Evolutionary conservation across 2,113 vertebrate genomes (phyloP).

Genomic region (Jacana jacana): DNA sequence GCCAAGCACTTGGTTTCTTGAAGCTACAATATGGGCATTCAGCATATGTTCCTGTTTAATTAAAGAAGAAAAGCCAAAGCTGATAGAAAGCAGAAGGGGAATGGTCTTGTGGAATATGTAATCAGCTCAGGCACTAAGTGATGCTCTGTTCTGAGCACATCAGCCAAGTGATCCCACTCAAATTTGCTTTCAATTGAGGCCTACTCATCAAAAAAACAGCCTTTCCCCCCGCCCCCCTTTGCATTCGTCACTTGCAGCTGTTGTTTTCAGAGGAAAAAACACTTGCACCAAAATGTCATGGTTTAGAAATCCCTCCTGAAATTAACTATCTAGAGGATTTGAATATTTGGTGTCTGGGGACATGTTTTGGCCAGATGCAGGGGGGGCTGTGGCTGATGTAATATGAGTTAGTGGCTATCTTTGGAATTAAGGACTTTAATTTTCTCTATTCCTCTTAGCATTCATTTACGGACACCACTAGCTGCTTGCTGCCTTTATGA

Average conservation of each 20-base stretch:
- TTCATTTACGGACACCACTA: neutral
- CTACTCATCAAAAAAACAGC: neutral
- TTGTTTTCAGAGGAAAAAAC: neutral
- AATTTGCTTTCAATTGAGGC: neutral
- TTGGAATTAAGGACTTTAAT: neutral
- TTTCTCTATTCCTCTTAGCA: neutral
- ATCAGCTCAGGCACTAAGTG: rapidly evolving
- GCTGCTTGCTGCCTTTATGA: neutral
- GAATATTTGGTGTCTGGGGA: neutral
- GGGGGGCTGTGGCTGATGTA: neutral
- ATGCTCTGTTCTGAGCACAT: neutral
- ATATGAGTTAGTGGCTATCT: neutral
- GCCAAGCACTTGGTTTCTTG: neutral
- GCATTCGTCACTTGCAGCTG: neutral
- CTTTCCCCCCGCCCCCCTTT: neutral
- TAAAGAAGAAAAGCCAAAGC: neutral
- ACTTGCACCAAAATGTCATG: neutral
- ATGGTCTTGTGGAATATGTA: neutral
- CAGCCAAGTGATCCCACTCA: slow-evolving; percentile 13
- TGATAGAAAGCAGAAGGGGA: neutral
- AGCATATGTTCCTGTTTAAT: neutral
- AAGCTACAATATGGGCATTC: neutral
- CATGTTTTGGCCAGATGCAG: neutral
- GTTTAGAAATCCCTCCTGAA: neutral
- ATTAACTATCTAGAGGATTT: neutral